These are phyloP conservation scores for Petrocephalus zakoni DNA, from an alignment of 2,113 vertebrate genomes.

Conservation along the genomic window DNA sequence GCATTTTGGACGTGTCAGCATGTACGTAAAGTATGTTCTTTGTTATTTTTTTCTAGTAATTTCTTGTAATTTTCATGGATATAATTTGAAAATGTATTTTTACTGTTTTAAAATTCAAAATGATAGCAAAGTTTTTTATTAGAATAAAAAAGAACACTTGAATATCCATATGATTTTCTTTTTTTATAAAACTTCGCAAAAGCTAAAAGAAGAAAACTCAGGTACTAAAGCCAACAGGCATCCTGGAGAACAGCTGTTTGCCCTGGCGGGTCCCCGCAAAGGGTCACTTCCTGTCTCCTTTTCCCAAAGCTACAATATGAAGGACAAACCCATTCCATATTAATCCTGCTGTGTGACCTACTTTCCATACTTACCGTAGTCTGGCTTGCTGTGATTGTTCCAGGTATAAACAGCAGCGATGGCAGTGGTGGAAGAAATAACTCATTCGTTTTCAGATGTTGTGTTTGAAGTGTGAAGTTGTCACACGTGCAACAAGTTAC, in stretches of 20 bases:
- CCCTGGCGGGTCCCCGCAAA: neutral
- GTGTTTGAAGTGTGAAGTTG: too few species aligned
- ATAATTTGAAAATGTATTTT: neutral
- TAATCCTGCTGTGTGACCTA: neutral
- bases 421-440: neutral
- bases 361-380: neutral
- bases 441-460: neutral
- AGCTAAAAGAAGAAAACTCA: neutral
- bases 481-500: neutral
- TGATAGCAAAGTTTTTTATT: neutral
- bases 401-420: neutral
- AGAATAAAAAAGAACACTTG: neutral
- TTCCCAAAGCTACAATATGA: neutral
- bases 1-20: neutral
- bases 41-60: neutral
- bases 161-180: neutral
- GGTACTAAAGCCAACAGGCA: neutral
- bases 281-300: neutral
- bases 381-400: neutral
- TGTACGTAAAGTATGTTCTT: neutral
- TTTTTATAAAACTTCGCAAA: neutral
- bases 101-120: neutral
- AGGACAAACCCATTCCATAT: constrained; percentile 10
- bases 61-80: neutral
- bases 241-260: neutral